phyloP scores from a whole-genome alignment of 2,888 invertebrate genomes.

The Dynastes tityus region DNA sequence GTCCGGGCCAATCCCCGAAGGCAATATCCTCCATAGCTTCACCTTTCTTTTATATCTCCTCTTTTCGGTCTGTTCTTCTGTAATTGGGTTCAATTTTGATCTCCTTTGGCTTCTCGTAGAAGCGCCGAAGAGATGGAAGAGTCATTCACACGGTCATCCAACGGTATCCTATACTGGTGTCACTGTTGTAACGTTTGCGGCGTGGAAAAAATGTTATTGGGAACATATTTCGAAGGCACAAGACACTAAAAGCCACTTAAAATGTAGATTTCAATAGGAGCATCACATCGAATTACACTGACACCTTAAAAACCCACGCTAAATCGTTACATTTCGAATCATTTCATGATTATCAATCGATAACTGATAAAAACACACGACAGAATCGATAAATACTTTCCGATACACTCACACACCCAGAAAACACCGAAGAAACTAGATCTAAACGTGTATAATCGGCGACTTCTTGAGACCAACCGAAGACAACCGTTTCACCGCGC shows the following conservation, averaged over 20 bases:
- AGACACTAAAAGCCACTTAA: not conserved
- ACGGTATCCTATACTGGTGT: conserved; percentile 56
- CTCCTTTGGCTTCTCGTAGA: not conserved
- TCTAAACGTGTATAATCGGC: not conserved
- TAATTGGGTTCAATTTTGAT: not conserved
- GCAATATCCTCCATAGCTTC: conserved; percentile 76
- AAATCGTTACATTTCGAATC: not conserved
- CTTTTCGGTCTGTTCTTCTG: no score
- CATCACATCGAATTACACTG: not conserved
- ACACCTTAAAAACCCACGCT: not conserved
- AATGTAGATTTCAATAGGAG: not conserved
- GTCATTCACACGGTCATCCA: conserved; percentile 66
- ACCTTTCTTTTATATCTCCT: no score
- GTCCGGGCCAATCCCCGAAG: conserved; percentile 78
- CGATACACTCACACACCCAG: not conserved
- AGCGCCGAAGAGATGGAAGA: conserved; percentile 53
- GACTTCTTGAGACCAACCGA: not conserved
- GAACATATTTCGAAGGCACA: not conserved
- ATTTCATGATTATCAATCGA: not conserved
- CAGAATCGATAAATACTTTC: no score
- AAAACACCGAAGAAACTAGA: not conserved
- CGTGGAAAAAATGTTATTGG: not conserved
- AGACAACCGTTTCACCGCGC: not conserved
- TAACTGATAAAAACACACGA: no score
- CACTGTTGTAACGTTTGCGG: conserved; percentile 34